Evolutionary conservation across 2,888 invertebrate species (phyloP), one percentile per base, ranked within the genome.

Genomic region (Meteorus cinctellus): DNA sequence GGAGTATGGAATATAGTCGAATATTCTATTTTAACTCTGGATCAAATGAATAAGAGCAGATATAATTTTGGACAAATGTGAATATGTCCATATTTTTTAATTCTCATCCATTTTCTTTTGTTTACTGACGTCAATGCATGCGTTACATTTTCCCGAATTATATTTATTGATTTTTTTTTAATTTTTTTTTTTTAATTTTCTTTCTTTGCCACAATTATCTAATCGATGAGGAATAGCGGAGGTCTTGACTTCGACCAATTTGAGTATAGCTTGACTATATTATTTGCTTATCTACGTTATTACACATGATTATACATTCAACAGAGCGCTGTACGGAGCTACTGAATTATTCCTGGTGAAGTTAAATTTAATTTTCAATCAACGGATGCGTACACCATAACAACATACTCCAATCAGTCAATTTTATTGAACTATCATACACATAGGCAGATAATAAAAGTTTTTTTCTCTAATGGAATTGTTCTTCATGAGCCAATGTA

Each of bases 321-420:
- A n/a, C n/a, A 2, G 48, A 10, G 16, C 10, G 48, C 14, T n/a
- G n/a, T 48, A 48, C n/a, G 4, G 2, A 48, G 48, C 48, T 48
- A 48, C n/a, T 48, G 48, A 48, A 48, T 16, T 48, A 48, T 48
- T 48, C n/a, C n/a, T 48, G 4, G n/a, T 48, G 16, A 48, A 48
- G n/a, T 48, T n/a, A n/a, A 48, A 48, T n/a, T 48, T 16, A n/a
- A 48, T 48, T 48, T 48, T 48, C n/a, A 48, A n/a, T n/a, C n/a
- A 48, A 48, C n/a, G 48, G 48, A 48, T 16, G 48, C 36, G 6
- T 19, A 34, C 34, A 65, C n/a, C 36, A 19, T 12, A 41, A 4
- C 41, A 41, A 41, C 12, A 12, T 2, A 41, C 12, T 8, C 8
- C 41, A 10, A 41, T 41, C 41, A 41, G 8, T 41, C 41, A 41